Evolutionary conservation across 2,888 invertebrate species (phyloP), one percentile per base, ranked within the genome.

Genomic region (Tiliacea aurago): DNA sequence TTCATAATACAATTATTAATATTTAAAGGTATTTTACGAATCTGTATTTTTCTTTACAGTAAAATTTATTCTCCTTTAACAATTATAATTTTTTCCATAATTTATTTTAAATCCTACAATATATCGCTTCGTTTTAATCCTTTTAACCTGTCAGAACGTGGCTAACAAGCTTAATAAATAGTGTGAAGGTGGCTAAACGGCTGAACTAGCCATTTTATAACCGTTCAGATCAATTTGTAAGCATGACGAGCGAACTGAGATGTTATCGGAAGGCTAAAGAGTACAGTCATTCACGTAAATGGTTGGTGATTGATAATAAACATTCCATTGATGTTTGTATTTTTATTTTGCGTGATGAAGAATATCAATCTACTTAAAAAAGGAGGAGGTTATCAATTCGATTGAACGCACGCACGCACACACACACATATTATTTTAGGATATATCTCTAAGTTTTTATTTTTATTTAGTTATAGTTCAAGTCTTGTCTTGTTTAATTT

Each of bases 221-320:
- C 55, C 69, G 63, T 47, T 33, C n/a, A 49, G 62, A 88, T 88
- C 92, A 93, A 93, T 93, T 93, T 93, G 87, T 84, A 73, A 83
- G 83, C 85, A 91, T 93, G 93, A 93, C 92, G 74, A 77, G 87
- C 85, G 9, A 59, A 66, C 56, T 78, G 55, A 80, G 87, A 87
- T 88, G 49, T 51, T 84, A 77, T 82, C 81, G 67, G 43, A 13
- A 23, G 23, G 43, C 53, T 69, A 56, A 75, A 84, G 77, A 81
- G 82, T 84, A 88, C 79, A 88, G 81, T 89, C 87, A 82, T 67
- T 70, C 79, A 80, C 82, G 63, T 84, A 87, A 89, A 84, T 86
- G 85, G 82, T 85, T 85, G 61, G 76, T 56, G 53, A 76, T 62
- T 68, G n/a, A 51, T 51, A 10, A 20, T 53, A 37, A 18, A 28